These are phyloP conservation scores for Porphyrio hochstetteri DNA, from an alignment of 2,113 vertebrate genomes.

Conservation along the genomic window DNA sequence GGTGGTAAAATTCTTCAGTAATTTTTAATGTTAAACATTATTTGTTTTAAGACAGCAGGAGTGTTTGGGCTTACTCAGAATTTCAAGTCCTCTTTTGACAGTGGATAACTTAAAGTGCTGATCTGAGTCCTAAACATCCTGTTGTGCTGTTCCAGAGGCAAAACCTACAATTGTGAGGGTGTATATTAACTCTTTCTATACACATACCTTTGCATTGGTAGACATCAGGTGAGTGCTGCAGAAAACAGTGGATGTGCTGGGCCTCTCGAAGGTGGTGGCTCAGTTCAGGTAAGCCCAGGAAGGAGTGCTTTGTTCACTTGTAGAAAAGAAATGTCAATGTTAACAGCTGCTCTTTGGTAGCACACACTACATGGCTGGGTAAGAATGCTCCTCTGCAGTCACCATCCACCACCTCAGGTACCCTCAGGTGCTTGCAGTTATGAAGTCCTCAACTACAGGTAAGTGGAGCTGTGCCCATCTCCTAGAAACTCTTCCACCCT, in stretches of 20 bases:
- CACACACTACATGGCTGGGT: too few relatives aligned
- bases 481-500: neutral
- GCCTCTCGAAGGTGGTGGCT: neutral
- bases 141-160: neutral
- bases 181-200: neutral
- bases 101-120: neutral
- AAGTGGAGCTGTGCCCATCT: fast-evolving
- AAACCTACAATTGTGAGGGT: neutral
- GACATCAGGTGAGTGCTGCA: neutral
- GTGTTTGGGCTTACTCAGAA: neutral
- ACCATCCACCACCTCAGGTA: neutral
- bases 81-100: neutral
- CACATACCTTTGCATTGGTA: neutral
- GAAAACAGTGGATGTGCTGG: neutral
- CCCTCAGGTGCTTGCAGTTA: neutral
- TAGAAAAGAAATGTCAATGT: neutral
- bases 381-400: neutral
- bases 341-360: neutral
- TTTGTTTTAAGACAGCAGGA: neutral
- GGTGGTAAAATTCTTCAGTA: neutral
- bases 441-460: neutral
- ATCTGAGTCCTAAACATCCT: neutral
- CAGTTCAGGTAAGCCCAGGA: neutral
- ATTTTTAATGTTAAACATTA: neutral
- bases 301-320: neutral